phyloP scores from a whole-genome alignment of 2,888 invertebrate species.

The Drosophila multiciliata region DNA sequence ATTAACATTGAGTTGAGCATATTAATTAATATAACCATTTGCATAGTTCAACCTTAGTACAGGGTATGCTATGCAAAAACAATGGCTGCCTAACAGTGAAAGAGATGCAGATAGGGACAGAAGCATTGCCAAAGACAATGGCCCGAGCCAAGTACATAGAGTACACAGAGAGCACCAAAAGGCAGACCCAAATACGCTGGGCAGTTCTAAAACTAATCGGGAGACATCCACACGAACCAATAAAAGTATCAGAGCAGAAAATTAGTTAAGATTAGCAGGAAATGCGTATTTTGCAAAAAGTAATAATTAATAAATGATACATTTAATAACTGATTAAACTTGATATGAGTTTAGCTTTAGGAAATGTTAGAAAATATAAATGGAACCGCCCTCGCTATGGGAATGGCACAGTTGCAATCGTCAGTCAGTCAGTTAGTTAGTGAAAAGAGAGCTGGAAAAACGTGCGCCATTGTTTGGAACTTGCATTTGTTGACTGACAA shows the following conservation, averaged over 20 bases:
- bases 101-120: conserved; percentile 54
- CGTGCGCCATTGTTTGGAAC: conserved; percentile 68
- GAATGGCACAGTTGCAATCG: conserved; percentile 72
- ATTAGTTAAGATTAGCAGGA: not conserved
- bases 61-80: conserved; percentile 63
- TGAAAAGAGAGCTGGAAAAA: conserved; percentile 70
- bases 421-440: conserved; percentile 60
- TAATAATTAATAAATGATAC: fast-evolving
- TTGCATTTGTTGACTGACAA: conserved; percentile 77
- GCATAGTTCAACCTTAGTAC: conserved; percentile 10
- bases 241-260: not conserved
- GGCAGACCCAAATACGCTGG: conserved; percentile 38
- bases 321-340: not conserved
- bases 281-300: not conserved
- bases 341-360: not conserved
- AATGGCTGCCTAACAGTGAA: conserved; percentile 65
- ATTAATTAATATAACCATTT: conserved; percentile 14
- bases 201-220: not conserved
- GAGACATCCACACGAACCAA: fast-evolving
- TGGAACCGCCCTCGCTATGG: conserved; percentile 38
- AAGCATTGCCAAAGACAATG: conserved; percentile 69
- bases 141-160: conserved; percentile 61
- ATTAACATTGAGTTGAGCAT: not conserved
- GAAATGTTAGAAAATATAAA: not conserved
- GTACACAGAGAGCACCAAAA: conserved; percentile 29